A percentile compares a stretch with the other conserved stretches of the same genome.
These are phyloP conservation scores for Gambusia holbrooki DNA, from an alignment of 2,113 vertebrate species.

Conservation along the genomic window DNA sequence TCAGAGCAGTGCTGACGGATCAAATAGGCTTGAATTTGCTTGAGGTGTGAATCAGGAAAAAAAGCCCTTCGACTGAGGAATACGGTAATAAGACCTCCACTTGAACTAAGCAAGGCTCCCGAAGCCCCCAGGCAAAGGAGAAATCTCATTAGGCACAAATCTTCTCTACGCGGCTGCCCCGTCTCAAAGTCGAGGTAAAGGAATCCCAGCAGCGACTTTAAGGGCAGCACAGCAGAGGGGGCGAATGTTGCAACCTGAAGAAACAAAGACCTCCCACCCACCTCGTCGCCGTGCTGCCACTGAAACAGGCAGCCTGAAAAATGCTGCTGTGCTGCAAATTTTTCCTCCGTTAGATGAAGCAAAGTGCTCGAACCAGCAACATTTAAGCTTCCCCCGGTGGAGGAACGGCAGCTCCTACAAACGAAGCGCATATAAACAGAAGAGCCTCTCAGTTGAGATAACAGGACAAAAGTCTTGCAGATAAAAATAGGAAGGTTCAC, in stretches of 20 bases:
- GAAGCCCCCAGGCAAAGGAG: slow-evolving; percentile 49
- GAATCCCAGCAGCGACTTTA: slow-evolving; percentile 62
- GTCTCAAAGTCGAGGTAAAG: slow-evolving; percentile 55
- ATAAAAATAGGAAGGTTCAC: slow-evolving; percentile 75
- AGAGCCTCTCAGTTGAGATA: slow-evolving; percentile 49
- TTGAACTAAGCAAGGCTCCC: slow-evolving; percentile 72
- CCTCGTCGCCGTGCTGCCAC: slow-evolving; percentile 35
- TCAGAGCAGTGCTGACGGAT: slow-evolving; percentile 64
- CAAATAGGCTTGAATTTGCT: slow-evolving; percentile 77
- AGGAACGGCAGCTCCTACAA: slow-evolving; percentile 61
- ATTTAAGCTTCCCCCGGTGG: slow-evolving; percentile 73
- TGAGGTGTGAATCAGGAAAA: slow-evolving; percentile 70
- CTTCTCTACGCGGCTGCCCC: slow-evolving; percentile 59
- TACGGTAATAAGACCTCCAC: slow-evolving; percentile 76
- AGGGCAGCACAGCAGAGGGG: slow-evolving; percentile 28
- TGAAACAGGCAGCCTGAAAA: slow-evolving; percentile 59
- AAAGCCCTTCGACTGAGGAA: slow-evolving; percentile 65
- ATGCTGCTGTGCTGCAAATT: slow-evolving; percentile 73
- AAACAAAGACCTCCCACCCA: slow-evolving; percentile 48
- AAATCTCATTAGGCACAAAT: slow-evolving; percentile 79
- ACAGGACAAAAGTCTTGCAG: slow-evolving; percentile 34
- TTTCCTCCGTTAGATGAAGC: slow-evolving; percentile 54
- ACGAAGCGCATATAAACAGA: slow-evolving; percentile 66
- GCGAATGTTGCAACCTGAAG: slow-evolving; percentile 37
- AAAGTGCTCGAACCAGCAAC: slow-evolving; percentile 78